Conservation (phyloP, 1,140 invertebrate species). For the Drosophila ananassae region DNA sequence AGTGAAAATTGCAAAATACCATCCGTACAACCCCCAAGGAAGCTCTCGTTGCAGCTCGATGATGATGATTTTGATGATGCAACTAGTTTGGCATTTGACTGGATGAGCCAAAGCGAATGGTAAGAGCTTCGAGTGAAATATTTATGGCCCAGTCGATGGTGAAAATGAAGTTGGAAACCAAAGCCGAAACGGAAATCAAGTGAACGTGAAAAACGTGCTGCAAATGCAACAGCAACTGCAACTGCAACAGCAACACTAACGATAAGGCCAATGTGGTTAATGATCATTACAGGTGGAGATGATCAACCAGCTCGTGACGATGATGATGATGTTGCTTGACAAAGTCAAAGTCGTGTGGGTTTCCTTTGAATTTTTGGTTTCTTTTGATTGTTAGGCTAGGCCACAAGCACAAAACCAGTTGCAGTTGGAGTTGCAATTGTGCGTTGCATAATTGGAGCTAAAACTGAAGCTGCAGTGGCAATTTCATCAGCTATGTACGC, state of each 20-base stretch:
- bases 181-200: conserved; percentile 66
- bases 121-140: conserved; percentile 43
- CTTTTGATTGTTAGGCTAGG: conserved; percentile 35
- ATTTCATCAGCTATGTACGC: conserved; percentile 38
- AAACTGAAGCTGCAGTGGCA: conserved; percentile 30
- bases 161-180: conserved; percentile 53
- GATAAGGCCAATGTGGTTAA: conserved; percentile 43
- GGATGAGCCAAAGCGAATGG: conserved; percentile 42
- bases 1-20: conserved; percentile 32
- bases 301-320: not conserved
- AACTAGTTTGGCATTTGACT: conserved; percentile 48
- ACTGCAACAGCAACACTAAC: conserved; percentile 6
- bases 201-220: conserved; percentile 74
- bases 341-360: conserved; percentile 75
- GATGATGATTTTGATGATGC: conserved; percentile 41
- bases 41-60: conserved; percentile 11
- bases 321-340: conserved; percentile 33
- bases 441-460: conserved; percentile 65
- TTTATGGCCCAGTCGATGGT: conserved; percentile 65
- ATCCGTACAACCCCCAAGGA: conserved; percentile 17
- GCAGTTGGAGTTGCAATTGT: conserved; percentile 71
- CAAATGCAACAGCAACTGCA: conserved; percentile 9
- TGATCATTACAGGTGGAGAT: conserved; percentile 10
- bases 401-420: conserved; percentile 52
- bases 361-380: conserved; percentile 39